Conservation (phyloP, 1,140 invertebrate species). For the Holcopasites calliopsidis region DNA sequence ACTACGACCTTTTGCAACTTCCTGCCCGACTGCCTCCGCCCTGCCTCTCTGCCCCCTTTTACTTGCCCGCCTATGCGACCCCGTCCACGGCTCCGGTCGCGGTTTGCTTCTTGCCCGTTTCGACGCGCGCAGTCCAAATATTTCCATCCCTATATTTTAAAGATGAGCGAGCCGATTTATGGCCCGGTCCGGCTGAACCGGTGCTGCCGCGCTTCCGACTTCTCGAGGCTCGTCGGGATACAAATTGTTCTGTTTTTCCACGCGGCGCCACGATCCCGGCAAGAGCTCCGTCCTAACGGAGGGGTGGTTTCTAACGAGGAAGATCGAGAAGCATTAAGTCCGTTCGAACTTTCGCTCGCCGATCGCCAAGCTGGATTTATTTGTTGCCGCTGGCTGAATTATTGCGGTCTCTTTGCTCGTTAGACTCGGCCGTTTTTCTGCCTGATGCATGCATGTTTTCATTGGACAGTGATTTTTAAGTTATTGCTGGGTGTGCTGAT, state of each 20-base stretch:
- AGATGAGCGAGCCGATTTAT: constrained; percentile 75
- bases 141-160: constrained; percentile 76
- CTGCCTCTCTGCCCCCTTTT: background rate
- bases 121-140: constrained; percentile 70
- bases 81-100: background rate
- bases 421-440: background rate
- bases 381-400: background rate
- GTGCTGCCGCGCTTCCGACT: constrained; percentile 50
- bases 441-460: too few species aligned
- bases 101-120: constrained; percentile 46
- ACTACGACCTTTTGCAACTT: constrained; percentile 71
- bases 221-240: constrained; percentile 38
- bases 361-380: constrained; percentile 8
- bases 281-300: background rate
- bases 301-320: constrained; percentile 4
- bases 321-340: constrained; percentile 1
- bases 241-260: constrained; percentile 62
- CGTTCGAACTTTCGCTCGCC: background rate
- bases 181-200: constrained; percentile 39
- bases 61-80: background rate
- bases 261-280: background rate
- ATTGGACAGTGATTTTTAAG: too few species aligned
- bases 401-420: background rate
- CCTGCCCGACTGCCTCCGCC: constrained; percentile 43
- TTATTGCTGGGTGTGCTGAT: too few species aligned